Conservation (phyloP, 2,888 invertebrate genomes). For the Rhimphoctona megacephalus region DNA sequence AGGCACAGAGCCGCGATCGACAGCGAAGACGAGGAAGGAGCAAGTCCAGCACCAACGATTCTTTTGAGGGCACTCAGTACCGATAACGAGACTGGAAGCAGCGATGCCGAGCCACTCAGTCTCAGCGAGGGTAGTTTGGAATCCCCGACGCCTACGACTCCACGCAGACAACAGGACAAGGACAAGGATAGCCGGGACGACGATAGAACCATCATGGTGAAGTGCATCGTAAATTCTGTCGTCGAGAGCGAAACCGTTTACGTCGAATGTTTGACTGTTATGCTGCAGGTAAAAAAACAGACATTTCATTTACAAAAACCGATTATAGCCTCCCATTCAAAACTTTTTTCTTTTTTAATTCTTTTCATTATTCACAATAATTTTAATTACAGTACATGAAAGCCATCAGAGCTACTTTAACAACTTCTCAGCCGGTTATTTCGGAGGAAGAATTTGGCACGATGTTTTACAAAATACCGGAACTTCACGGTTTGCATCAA, state of each 20-base stretch:
- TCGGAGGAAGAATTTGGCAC: conserved; percentile 94
- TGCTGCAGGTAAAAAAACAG: conserved; percentile 90
- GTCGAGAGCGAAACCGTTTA: conserved; percentile 96
- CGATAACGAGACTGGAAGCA: conserved; percentile 84
- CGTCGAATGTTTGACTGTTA: conserved; percentile 95
- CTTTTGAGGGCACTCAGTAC: conserved; percentile 82
- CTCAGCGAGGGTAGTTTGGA: conserved; percentile 83
- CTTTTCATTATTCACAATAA: background rate
- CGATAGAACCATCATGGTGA: conserved; percentile 94
- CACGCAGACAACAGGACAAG: conserved; percentile 82
- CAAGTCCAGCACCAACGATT: conserved; percentile 82
- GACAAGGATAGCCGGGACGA: conserved; percentile 89
- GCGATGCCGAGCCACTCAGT: conserved; percentile 83
- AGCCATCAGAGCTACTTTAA: conserved; percentile 94
- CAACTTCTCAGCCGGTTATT: conserved; percentile 95
- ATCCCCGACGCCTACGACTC: conserved; percentile 83
- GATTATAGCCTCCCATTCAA: background rate
- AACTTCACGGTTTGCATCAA: conserved; percentile 93
- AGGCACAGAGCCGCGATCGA: conserved; percentile 83
- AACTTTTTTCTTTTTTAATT: background rate
- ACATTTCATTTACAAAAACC: background rate
- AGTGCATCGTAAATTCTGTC: conserved; percentile 95
- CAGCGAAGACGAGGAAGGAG: conserved; percentile 83
- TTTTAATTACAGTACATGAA: conserved; percentile 91
- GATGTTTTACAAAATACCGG: conserved; percentile 97